Base-by-base conservation (phyloP, 2,113 vertebrate species). In the Pomatorhinus ruficollis region DNA sequence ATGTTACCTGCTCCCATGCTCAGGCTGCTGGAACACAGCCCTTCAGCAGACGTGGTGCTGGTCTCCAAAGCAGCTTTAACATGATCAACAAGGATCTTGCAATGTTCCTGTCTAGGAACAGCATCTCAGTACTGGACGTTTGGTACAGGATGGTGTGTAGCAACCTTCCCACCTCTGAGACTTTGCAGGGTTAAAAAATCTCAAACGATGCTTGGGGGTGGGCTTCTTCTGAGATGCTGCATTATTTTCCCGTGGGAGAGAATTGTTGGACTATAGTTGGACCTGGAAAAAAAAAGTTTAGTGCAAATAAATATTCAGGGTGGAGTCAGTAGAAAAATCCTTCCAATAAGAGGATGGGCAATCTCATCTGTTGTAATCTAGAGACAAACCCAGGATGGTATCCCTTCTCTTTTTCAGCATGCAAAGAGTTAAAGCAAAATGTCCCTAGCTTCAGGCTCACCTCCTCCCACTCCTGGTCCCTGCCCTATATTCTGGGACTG, bases 1-100 rank as follows among this genome's bases (percentile, higher is more conserved):
- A 4, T 20, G 35, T 12, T 39, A 37, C 27, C 30, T 3, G 1
- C 12, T 85, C 28, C 63, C 0, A 0, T 39, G 37, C 18, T 87
- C 23, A 45, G 33, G 20, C 33, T 35, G 28, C 56, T 35, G n/a
- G 10, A 74, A 64, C 31, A 13, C 21, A 52, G 12, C 25, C 10
- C 3, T 54, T 35, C 25, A 42, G 44, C 13, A 75, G 52, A 37
- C 0, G 0, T 18, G 92, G 81, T 69, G 37, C 9, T 63, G 61
- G 31, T 83, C 72, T 93, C 63, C 33, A 42, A 60, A 94, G 77
- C 61, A 91, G 59, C 31, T 80, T 86, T 61, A 86, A 61, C 40
- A 47, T 5, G 35, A 50, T 40, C 44, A 71, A 6, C 24, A 75
- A 68, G 39, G 47, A 47, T 16, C n/a, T 75, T 56, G 75, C 83